Evolutionary conservation across 2,113 vertebrate species (phyloP).

Genomic region (Tetraodon nigroviridis): DNA sequence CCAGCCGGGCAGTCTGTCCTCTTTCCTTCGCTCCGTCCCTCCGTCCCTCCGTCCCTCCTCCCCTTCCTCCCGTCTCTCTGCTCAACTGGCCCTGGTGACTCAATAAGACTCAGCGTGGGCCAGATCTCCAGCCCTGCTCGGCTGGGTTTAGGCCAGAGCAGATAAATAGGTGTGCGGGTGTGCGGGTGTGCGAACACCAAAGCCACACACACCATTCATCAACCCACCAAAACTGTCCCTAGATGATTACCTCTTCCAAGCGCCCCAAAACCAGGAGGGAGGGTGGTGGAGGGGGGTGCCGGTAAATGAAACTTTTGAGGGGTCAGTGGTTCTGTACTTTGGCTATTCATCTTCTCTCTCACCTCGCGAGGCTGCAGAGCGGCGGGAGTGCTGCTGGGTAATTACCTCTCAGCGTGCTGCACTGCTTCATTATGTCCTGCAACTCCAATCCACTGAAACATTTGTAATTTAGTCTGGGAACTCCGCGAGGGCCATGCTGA

Average conservation of each 20-base stretch:
- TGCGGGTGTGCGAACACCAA: conserved; percentile 77
- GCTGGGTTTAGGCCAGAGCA: conserved; percentile 87
- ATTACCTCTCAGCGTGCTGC: conserved; percentile 96
- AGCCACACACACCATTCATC: conserved; percentile 97
- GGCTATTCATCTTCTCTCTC: conserved; percentile 95
- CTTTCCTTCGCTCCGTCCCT: conserved; percentile 41
- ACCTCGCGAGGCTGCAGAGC: conserved; percentile 84
- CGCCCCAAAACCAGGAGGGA: conserved; percentile 85
- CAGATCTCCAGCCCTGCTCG: conserved; percentile 83
- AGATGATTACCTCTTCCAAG: conserved; percentile 98
- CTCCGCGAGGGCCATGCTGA: conserved; percentile 47
- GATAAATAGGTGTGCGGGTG: conserved; percentile 91
- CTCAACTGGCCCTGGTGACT: conserved; percentile 79
- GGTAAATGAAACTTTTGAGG: conserved; percentile 98
- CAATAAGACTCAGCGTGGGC: conserved; percentile 80
- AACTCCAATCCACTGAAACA: conserved; percentile 85
- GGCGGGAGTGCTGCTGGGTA: conserved; percentile 95
- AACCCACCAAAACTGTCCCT: conserved; percentile 92
- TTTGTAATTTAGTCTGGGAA: conserved; percentile 90
- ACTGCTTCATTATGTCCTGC: conserved; percentile 94
- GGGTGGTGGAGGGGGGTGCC: conserved; percentile 69
- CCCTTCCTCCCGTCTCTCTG: conserved; percentile 37
- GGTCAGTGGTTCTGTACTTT: conserved; percentile 97
- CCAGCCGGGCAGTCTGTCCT: conserved; percentile 50
- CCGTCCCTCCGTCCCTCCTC: no score